phyloP scores from a whole-genome alignment of 2,888 invertebrate genomes.

The Macrosoma leucophasiata region DNA sequence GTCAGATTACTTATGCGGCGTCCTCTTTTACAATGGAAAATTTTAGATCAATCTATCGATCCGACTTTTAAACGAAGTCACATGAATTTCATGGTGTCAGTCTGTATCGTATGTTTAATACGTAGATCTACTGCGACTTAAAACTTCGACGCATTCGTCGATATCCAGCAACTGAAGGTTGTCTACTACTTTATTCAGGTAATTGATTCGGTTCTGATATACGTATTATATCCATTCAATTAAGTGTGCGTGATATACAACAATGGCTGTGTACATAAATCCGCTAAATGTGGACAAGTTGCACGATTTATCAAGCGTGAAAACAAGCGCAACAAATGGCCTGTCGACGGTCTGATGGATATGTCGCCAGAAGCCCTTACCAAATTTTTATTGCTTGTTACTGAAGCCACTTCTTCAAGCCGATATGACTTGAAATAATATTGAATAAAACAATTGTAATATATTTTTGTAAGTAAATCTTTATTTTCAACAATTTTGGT shows the following conservation, averaged over 20 bases:
- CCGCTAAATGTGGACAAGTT: constrained; percentile 64
- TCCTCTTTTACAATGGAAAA: constrained; percentile 41
- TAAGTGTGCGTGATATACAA: constrained; percentile 50
- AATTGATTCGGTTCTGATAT: too few relatives aligned
- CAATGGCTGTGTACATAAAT: constrained; percentile 52
- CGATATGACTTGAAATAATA: too few relatives aligned
- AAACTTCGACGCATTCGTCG: neutral
- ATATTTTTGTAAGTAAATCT: too few relatives aligned
- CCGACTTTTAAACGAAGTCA: constrained; percentile 42
- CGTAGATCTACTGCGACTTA: constrained; percentile 18
- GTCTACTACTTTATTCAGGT: constrained; percentile 1
- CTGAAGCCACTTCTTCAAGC: too few relatives aligned
- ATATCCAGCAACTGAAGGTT: too few relatives aligned
- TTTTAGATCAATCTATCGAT: constrained; percentile 35
- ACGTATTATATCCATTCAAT: constrained; percentile 32
- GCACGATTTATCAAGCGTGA: constrained; percentile 68
- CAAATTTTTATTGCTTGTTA: too few relatives aligned
- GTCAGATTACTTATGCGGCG: constrained; percentile 30
- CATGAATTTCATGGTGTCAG: constrained; percentile 40
- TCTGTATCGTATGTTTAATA: constrained; percentile 27
- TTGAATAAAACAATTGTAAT: too few relatives aligned
- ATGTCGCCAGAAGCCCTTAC: constrained; percentile 66
- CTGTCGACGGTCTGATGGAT: constrained; percentile 71
- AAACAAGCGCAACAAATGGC: constrained; percentile 71
- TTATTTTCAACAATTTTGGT: too few relatives aligned